These are phyloP conservation scores for Mythimna lalbum DNA, from an alignment of 2,888 invertebrate species.

Conservation along the genomic window DNA sequence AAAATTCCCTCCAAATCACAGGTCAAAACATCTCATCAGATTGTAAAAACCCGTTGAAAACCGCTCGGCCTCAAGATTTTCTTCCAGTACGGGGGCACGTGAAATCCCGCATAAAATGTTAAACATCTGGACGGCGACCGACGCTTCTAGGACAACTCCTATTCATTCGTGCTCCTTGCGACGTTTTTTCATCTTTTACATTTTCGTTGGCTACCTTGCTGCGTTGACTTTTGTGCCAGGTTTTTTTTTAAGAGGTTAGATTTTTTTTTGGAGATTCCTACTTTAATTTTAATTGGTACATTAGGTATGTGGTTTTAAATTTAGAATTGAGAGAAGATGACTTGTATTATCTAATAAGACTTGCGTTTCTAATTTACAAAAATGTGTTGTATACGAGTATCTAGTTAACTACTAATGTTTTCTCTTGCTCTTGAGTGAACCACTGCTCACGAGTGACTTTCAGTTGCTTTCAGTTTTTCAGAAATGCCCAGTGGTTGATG, in stretches of 20 bases:
- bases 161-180: slow-evolving; percentile 77
- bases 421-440: too few species aligned
- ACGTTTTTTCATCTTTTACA: slow-evolving; percentile 74
- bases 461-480: too few species aligned
- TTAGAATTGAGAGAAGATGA: too few species aligned
- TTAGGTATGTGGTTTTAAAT: neutral
- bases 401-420: too few species aligned
- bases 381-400: too few species aligned
- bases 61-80: slow-evolving; percentile 29
- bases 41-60: slow-evolving; percentile 26
- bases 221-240: slow-evolving; percentile 37
- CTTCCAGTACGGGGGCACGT: slow-evolving; percentile 29
- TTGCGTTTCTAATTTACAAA: neutral
- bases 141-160: slow-evolving; percentile 75
- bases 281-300: slow-evolving; percentile 9
- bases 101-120: slow-evolving; percentile 75
- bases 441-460: too few species aligned
- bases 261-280: neutral
- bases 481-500: too few species aligned
- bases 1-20: slow-evolving; percentile 8
- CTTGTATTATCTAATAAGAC: neutral
- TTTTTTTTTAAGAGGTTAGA: slow-evolving; percentile 33
- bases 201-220: slow-evolving; percentile 60
- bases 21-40: slow-evolving; percentile 8
- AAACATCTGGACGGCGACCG: slow-evolving; percentile 74